Base-by-base conservation (phyloP, 1,140 invertebrate genomes). In the Cyclargus thomasi region DNA sequence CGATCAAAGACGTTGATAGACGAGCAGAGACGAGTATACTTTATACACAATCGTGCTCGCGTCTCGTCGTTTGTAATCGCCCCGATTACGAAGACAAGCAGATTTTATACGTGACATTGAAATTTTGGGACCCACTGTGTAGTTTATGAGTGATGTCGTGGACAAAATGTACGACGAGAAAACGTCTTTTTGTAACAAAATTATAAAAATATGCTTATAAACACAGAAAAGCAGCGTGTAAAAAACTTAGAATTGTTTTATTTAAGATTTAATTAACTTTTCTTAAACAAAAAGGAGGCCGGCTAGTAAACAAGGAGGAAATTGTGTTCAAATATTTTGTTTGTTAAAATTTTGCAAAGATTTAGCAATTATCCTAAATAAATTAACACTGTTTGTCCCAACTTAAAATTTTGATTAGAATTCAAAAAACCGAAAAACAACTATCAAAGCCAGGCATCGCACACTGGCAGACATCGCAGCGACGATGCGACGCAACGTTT, bases 251-350 rank as follows among this genome's bases (percentile, higher is more conserved):
- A 47, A 47, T 47, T 47, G 39, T 47, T 47, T 47, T 11, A 16
- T 47, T 47, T 47, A 1, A 47, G 39, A 47, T 47, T 47, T 47
- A 47, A 47, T 47, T 47, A 47, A 47, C 39, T 47, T 47, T 47
- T 47, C 39, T 47, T 47, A 14, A 11, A 47, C 14, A 47, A 47
- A 47, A 47, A 47, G 39, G 39, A 47, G 1, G 14, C 39, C 39
- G 39, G 39, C 14, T 16, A 16, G 39, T 47, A 47, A 47, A 47
- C 39, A 47, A 47, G 39, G 39, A 47, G 39, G 39, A 47, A 47
- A 47, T 47, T 47, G 39, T 47, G 39, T 14, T 47, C 39, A 47
- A 47, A 47, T 47, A 47, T 47, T 47, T 47, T 47, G 39, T 47
- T 47, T 47, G 2, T 11, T 47, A 47, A 47, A 16, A 16, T 47